Evolutionary conservation across 2,797 vertebrate genomes (phyloP).

Genomic region (Cottoperca gobio): DNA sequence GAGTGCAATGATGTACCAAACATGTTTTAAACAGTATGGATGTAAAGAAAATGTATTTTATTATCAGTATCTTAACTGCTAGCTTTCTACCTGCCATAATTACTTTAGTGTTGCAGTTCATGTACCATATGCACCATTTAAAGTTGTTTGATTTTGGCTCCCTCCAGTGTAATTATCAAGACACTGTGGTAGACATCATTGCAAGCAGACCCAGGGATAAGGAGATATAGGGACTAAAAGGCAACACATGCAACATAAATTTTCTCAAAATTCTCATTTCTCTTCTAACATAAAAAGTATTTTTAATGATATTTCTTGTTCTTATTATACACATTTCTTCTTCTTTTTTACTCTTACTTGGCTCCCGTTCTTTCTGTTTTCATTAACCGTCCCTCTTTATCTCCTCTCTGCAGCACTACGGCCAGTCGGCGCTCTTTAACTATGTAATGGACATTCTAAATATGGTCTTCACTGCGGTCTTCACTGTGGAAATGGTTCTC

Average conservation of each 20-base stretch:
- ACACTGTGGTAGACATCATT: not conserved
- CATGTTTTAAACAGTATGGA: not conserved
- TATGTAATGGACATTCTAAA: slow-evolving; percentile 99
- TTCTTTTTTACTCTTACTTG: not conserved
- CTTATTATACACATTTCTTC: not conserved
- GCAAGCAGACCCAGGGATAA: not conserved
- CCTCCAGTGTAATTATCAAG: not conserved
- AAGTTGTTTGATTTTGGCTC: not conserved
- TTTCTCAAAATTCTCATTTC: not conserved
- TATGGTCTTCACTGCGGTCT: slow-evolving; percentile 98
- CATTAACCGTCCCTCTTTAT: slow-evolving; percentile 15
- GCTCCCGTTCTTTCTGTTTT: not conserved
- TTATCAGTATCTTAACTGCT: not conserved
- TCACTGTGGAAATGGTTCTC: slow-evolving; percentile 99
- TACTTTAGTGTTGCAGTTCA: not conserved
- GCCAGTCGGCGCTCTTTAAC: slow-evolving; percentile 95
- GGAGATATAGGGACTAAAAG: not conserved
- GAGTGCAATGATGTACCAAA: not conserved
- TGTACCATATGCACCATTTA: not conserved
- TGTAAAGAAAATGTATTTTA: not conserved
- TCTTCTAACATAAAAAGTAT: not conserved
- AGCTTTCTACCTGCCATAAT: not conserved
- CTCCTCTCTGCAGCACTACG: slow-evolving; percentile 89
- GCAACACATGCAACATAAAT: not conserved
- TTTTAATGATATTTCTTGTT: not conserved